These are phyloP conservation scores for Diuraphis noxia DNA, from an alignment of 1,140 invertebrate genomes.

Conservation along the genomic window DNA sequence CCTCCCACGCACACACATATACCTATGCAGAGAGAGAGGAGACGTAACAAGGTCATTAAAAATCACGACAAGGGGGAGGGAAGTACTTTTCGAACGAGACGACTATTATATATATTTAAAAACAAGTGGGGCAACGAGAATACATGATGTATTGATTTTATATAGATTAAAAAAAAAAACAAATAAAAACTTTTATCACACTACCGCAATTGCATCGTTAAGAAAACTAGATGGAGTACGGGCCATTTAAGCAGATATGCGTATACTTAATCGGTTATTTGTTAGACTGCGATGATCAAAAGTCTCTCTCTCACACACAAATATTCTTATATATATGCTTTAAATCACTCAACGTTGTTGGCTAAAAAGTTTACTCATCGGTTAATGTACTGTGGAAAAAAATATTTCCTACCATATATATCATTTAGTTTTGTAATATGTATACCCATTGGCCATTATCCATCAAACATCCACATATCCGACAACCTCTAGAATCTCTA, in stretches of 20 bases:
- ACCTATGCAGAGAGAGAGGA: not conserved
- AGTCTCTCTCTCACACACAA: not conserved
- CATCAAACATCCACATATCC: not conserved
- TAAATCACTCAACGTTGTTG: not conserved
- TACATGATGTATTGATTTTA: not conserved
- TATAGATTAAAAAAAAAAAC: constrained; percentile 4
- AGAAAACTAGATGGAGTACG: not conserved
- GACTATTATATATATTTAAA: not conserved
- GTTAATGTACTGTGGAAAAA: not conserved
- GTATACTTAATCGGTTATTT: not conserved
- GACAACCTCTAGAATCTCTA: not conserved
- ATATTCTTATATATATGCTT: not conserved
- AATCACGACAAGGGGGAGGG: not conserved
- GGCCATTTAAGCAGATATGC: not conserved
- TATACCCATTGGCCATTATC: not conserved
- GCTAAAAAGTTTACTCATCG: not conserved
- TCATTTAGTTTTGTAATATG: not conserved
- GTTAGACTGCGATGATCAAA: not conserved
- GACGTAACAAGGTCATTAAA: constrained; percentile 32
- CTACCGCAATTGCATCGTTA: not conserved
- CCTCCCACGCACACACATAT: no score
- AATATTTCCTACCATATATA: not conserved
- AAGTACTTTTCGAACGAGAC: not conserved
- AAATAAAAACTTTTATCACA: not conserved
- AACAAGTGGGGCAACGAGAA: not conserved